These are phyloP conservation scores for Abramis brama DNA, from an alignment of 2,113 vertebrate genomes.

Conservation along the genomic window DNA sequence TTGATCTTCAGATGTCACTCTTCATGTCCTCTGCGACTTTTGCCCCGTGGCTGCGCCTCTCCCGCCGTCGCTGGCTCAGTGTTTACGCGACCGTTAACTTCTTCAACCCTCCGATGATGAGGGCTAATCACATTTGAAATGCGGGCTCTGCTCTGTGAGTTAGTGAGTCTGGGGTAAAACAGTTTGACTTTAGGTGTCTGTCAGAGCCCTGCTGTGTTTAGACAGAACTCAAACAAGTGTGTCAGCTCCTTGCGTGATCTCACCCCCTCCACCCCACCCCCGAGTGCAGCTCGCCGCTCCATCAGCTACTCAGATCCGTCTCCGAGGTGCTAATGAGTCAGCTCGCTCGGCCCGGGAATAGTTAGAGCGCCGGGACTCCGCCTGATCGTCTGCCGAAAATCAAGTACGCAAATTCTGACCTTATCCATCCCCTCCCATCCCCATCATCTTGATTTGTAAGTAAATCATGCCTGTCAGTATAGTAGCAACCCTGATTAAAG, in stretches of 20 bases:
- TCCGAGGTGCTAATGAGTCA: slow-evolving; percentile 46
- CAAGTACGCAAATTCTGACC: slow-evolving; percentile 75
- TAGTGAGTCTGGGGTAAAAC: slow-evolving; percentile 62
- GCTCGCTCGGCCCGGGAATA: slow-evolving; percentile 28
- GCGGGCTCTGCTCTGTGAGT: slow-evolving; percentile 65
- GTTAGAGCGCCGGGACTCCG: slow-evolving; percentile 40
- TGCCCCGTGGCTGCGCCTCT: not conserved
- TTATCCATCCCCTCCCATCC: slow-evolving; percentile 73
- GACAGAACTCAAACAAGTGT: slow-evolving; percentile 66
- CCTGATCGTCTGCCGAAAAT: slow-evolving; percentile 56
- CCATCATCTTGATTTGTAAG: slow-evolving; percentile 74
- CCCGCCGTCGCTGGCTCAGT: not conserved
- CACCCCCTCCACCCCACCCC: slow-evolving; percentile 57
- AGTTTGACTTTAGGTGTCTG: slow-evolving; percentile 74
- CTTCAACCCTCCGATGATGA: slow-evolving; percentile 49
- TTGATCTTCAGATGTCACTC: slow-evolving; percentile 36
- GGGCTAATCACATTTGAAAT: slow-evolving; percentile 70
- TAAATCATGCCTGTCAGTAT: slow-evolving; percentile 91
- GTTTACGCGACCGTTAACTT: slow-evolving; percentile 55
- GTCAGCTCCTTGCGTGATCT: slow-evolving; percentile 67
- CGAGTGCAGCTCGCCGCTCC: not conserved
- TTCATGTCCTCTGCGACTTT: not conserved
- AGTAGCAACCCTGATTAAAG: slow-evolving; percentile 96
- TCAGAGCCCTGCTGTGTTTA: slow-evolving; percentile 72
- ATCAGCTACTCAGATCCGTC: not conserved